Base-by-base conservation (phyloP, 1,140 invertebrate species). In the Cotesia chilonis region DNA sequence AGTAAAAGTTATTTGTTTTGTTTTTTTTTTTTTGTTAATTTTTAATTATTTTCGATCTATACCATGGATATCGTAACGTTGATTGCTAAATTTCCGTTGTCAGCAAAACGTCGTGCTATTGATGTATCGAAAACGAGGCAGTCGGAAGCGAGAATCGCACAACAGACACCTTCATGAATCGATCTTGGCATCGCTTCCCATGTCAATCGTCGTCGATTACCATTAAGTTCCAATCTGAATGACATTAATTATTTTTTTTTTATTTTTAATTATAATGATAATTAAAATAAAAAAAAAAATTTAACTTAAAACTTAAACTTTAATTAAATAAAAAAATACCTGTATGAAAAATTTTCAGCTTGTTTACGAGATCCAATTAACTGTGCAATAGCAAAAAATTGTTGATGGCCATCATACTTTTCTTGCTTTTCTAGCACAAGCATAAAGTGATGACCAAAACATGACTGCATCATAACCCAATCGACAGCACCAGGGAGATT, bases 381-480 rank as follows among this genome's bases (percentile, higher is more conserved):
- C 85, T 99, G 98, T 17, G 99, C 98, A 80, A 99, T 98, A 4
- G 98, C 98, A 89, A 99, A 99, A 87, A 99, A 99, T 87, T 98
- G 96, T 79, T 99, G 97, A 83, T 98, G 95, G 6, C 96, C 97
- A 88, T 98, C 96, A 83, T 93, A 96, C 84, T 98, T 98, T 81
- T 98, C 98, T 88, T 99, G 98, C 86, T 99, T 99, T 87, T 99
- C 98, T 36, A 99, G 89, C 14, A 99, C 97, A 70, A 99, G 89
- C 98, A 99, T 99, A 84, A 99, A 99, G 87, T 99, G 95, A 83
- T 98, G 96, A 68, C 95, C 96, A 86, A 99, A 99, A 87, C 98
- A 99, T 7, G 96, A 98, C 84, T 99, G 98, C 97, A 99, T 99
- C 98, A 99, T 99, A 0, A 99, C 98, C 98, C 98, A 99, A 84